A percentile compares a stretch with the other conserved stretches of the same genome.
Evolutionary conservation across 2,888 invertebrate genomes (phyloP).

Genomic region (Diarsia mendica): DNA sequence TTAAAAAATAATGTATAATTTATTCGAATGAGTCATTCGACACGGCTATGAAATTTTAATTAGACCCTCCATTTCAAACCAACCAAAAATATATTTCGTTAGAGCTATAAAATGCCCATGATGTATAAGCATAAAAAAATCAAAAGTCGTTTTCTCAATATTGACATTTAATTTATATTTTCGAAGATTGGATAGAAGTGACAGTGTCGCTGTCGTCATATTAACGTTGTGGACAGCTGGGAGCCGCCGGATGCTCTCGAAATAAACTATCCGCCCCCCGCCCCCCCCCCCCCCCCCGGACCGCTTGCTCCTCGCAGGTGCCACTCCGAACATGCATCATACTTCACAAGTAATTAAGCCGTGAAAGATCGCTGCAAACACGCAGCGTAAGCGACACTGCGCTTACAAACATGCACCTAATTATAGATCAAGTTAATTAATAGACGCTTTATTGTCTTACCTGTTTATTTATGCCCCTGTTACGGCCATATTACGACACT

Average conservation of each 20-base stretch:
- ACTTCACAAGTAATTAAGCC: conserved; percentile 79
- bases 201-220: conserved; percentile 84
- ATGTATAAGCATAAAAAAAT: conserved; percentile 48
- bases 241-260: conserved; percentile 85
- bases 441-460: conserved; percentile 31
- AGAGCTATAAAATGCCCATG: conserved; percentile 13
- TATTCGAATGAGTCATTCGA: conserved; percentile 19
- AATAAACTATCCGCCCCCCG: conserved; percentile 78
- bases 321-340: conserved; percentile 81
- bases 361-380: conserved; percentile 76
- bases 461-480: conserved; percentile 50
- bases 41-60: conserved; percentile 42
- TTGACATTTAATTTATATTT: conserved; percentile 85
- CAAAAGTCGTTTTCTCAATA: conserved; percentile 65
- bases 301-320: conserved; percentile 75
- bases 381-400: conserved; percentile 56
- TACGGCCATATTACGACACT: conserved; percentile 43
- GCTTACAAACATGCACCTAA: conserved; percentile 54
- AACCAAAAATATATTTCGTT: conserved; percentile 26
- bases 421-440: conserved; percentile 64
- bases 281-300: neutral
- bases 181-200: conserved; percentile 81
- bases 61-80: conserved; percentile 15
- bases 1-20: conserved; percentile 14
- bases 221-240: conserved; percentile 87